Conservation (phyloP, 2,797 vertebrate genomes). For the Microtus californicus region DNA sequence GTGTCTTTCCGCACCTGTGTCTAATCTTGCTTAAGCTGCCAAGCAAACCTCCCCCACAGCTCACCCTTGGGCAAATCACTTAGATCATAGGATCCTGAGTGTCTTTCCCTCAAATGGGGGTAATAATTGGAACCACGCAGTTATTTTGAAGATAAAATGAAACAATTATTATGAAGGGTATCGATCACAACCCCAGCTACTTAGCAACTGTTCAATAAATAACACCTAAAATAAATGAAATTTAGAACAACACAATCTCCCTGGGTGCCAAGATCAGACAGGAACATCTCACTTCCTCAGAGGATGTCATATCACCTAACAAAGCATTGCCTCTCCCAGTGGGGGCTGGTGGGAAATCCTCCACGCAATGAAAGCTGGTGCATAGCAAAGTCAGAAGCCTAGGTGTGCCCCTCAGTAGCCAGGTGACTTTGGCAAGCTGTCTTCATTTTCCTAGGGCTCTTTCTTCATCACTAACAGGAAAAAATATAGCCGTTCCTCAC, state of each 20-base stretch:
- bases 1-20: no score
- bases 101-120: not conserved
- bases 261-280: not conserved
- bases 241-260: not conserved
- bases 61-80: not conserved
- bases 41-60: no score
- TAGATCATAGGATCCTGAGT: not conserved
- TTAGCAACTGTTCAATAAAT: not conserved
- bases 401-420: not conserved
- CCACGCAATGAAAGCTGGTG: fast-evolving
- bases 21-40: not conserved
- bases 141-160: slow-evolving; percentile 31
- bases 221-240: slow-evolving; percentile 1
- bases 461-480: not conserved
- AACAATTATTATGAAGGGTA: not conserved
- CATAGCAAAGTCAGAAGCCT: fast-evolving
- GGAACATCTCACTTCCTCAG: not conserved
- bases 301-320: not conserved
- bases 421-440: not conserved
- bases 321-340: not conserved
- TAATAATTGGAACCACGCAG: not conserved
- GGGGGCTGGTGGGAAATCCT: not conserved
- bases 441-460: not conserved
- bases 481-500: not conserved
- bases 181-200: not conserved